These are phyloP conservation scores for Drosophila sulfurigaster DNA, from an alignment of 1,140 invertebrate genomes.

Conservation along the genomic window DNA sequence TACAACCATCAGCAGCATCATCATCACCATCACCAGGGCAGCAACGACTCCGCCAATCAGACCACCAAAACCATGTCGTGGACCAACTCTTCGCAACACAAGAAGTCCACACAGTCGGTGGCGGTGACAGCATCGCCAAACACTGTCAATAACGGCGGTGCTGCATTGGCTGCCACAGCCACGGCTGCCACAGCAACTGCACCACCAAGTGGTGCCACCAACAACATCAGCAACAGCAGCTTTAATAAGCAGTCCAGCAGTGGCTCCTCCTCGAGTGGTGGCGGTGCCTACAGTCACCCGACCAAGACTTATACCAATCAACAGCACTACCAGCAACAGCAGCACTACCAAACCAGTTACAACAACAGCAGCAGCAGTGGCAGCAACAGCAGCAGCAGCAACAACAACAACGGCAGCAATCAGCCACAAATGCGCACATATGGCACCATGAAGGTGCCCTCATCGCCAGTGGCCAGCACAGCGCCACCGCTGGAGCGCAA, in stretches of 20 bases:
- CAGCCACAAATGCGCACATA: conserved; percentile 76
- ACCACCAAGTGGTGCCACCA: not conserved
- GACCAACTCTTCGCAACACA: conserved; percentile 80
- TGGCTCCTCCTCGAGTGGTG: conserved; percentile 9
- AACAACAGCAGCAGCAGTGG: conserved; percentile 54
- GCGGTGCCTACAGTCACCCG: conserved; percentile 42
- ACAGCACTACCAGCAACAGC: conserved; percentile 68
- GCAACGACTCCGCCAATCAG: conserved; percentile 73
- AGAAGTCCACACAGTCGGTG: conserved; percentile 81
- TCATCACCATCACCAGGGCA: conserved; percentile 65
- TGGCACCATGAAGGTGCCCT: conserved; percentile 81
- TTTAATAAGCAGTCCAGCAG: conserved; percentile 30
- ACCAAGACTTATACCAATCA: conserved; percentile 62
- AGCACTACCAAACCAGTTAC: conserved; percentile 47
- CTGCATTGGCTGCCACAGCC: conserved; percentile 9
- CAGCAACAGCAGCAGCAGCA: conserved; percentile 44
- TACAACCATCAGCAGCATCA: conserved; percentile 64
- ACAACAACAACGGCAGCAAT: conserved; percentile 44
- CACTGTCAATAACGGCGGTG: conserved; percentile 63
- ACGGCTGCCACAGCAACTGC: conserved; percentile 16
- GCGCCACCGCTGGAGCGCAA: conserved; percentile 70
- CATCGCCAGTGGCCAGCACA: conserved; percentile 72
- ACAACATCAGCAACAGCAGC: too few relatives aligned
- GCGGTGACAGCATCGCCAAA: conserved; percentile 81
- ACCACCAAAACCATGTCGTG: conserved; percentile 82